Evolutionary conservation across 2,113 vertebrate genomes (phyloP).

Genomic region (Sinocyclocheilus anophthalmus): DNA sequence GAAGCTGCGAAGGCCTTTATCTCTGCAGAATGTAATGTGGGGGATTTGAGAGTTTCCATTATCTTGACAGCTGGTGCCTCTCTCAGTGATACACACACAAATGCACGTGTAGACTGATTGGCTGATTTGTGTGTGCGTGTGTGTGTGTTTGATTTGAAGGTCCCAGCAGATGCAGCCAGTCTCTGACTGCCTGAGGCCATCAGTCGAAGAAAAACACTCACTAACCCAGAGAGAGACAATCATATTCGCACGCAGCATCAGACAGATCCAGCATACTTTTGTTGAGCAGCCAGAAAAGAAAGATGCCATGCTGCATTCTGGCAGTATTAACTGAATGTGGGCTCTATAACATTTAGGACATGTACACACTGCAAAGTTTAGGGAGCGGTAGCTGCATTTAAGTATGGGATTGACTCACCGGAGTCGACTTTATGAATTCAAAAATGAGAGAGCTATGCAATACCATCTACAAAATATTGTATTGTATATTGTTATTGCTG

Average conservation of each 20-base stretch:
- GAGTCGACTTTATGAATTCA: neutral
- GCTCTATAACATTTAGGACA: too few species aligned
- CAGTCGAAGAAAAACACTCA: neutral
- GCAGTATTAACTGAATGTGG: neutral
- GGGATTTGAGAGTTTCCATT: conserved; percentile 39
- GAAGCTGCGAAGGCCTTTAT: conserved; percentile 9
- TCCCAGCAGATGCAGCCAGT: neutral
- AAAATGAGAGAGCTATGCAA: neutral
- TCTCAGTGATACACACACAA: neutral
- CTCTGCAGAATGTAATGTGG: conserved; percentile 22
- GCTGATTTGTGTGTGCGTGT: neutral
- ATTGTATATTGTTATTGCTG: neutral
- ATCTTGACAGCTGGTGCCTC: conserved; percentile 32
- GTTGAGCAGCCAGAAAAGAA: neutral
- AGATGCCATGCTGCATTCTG: neutral
- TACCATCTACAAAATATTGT: neutral
- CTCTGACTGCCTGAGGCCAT: conserved; percentile 30
- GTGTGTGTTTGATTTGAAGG: neutral
- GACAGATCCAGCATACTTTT: neutral
- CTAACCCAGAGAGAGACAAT: conserved; percentile 25
- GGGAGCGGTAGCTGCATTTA: too few species aligned
- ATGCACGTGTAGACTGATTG: neutral
- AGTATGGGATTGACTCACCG: too few species aligned
- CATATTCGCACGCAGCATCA: neutral
- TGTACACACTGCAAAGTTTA: too few species aligned